Evolutionary conservation across 2,888 invertebrate genomes (phyloP).

Genomic region (Limenitis camilla): DNA sequence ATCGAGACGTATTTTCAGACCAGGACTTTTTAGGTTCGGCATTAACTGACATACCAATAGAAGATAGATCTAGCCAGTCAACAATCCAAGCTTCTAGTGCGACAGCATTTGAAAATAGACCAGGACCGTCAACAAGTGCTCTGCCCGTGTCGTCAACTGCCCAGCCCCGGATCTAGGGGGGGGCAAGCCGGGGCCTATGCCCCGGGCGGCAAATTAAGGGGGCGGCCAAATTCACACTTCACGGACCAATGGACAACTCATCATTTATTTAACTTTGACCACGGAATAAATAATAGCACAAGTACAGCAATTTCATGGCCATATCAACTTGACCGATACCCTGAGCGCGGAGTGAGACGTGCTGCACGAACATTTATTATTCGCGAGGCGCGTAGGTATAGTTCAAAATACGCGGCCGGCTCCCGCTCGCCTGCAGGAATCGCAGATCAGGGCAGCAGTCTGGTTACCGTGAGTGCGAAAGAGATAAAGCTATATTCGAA

Average conservation of each 20-base stretch:
- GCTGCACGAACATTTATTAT: neutral
- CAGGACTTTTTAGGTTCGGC: no score
- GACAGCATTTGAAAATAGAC: no score
- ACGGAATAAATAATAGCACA: conserved; percentile 1
- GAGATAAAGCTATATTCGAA: neutral
- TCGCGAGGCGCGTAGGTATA: neutral
- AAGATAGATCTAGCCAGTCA: no score
- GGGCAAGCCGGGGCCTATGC: neutral
- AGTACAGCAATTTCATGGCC: conserved; percentile 3
- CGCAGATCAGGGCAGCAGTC: neutral
- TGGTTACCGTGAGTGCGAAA: neutral
- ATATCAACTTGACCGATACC: conserved; percentile 1
- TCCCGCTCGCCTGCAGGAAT: no score
- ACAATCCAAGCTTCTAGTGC: no score
- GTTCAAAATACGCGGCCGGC: neutral
- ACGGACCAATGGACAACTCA: conserved; percentile 1
- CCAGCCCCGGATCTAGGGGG: neutral
- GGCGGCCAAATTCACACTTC: neutral
- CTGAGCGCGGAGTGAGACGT: neutral
- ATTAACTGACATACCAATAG: no score
- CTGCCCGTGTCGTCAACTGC: no score
- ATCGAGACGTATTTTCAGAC: no score
- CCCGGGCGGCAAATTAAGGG: neutral
- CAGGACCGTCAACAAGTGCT: no score
- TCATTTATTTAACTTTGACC: conserved; percentile 2